These are phyloP conservation scores for Cyclophora albipunctata DNA, from an alignment of 2,888 invertebrate species.

Conservation along the genomic window DNA sequence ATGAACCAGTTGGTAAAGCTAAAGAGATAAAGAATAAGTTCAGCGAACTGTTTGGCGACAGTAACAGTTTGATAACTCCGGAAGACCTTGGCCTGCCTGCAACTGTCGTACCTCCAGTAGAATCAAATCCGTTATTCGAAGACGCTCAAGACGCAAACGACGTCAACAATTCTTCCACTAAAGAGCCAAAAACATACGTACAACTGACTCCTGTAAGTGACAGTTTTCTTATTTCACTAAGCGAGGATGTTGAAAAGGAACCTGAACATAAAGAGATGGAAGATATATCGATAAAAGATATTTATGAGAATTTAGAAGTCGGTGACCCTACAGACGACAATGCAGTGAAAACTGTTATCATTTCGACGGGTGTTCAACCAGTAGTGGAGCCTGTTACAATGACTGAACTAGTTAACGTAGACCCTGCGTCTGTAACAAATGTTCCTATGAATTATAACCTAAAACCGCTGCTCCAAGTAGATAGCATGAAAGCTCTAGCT, in stretches of 20 bases:
- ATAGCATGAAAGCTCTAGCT: conserved; percentile 39
- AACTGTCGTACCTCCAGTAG: conserved; percentile 14
- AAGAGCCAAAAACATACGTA: too few species aligned
- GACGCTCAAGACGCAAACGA: conserved; percentile 53
- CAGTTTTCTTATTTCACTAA: too few species aligned
- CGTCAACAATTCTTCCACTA: conserved; percentile 1
- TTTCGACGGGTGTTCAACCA: conserved; percentile 47
- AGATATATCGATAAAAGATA: conserved; percentile 10
- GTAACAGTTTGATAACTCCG: conserved; percentile 58
- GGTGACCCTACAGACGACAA: conserved; percentile 16
- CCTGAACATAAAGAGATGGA: too few species aligned
- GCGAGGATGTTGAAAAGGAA: too few species aligned
- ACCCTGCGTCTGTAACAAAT: background rate
- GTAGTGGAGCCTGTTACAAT: conserved; percentile 3
- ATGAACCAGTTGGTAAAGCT: too few species aligned
- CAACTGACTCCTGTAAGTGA: too few species aligned
- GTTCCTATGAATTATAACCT: too few species aligned
- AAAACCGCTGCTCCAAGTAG: conserved; percentile 3
- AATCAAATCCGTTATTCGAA: conserved; percentile 44
- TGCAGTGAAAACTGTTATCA: conserved; percentile 45
- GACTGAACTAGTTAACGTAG: background rate
- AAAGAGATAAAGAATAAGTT: conserved; percentile 34
- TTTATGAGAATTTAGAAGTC: conserved; percentile 20
- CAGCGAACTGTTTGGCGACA: conserved; percentile 59
- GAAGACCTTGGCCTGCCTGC: conserved; percentile 51